Percentiles rank a stretch among this genome's conserved stretches.
Evolutionary conservation across 2,888 invertebrate genomes (phyloP).

Genomic region (Nomada lathburiana): DNA sequence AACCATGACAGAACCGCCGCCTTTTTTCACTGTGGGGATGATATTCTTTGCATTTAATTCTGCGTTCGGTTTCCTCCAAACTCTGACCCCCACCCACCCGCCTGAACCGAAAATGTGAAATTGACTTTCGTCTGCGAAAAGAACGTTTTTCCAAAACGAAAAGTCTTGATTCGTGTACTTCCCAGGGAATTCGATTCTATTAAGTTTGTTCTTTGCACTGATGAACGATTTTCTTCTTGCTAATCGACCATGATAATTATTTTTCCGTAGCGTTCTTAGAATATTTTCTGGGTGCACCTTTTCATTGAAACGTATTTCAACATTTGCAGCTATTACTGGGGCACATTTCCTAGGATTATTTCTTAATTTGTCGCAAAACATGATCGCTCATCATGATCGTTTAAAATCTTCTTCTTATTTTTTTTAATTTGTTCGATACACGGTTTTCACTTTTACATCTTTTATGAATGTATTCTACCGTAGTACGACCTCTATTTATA

Average conservation of each 20-base stretch:
- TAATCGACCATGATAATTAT: background rate
- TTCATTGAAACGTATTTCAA: slow-evolving; percentile 1
- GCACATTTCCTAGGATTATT: too few species aligned
- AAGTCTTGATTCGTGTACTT: background rate
- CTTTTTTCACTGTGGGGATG: too few species aligned
- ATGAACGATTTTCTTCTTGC: background rate
- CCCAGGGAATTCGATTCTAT: background rate
- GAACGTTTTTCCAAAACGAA: background rate
- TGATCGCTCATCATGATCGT: background rate
- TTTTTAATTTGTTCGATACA: background rate
- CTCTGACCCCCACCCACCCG: background rate
- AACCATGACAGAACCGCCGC: too few species aligned
- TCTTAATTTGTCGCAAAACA: slow-evolving; percentile 2
- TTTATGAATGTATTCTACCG: background rate
- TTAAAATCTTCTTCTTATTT: background rate
- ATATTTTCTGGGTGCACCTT: background rate
- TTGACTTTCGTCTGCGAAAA: background rate
- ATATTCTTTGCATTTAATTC: too few species aligned
- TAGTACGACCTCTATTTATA: background rate
- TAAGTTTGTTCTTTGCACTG: background rate
- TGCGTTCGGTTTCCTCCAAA: background rate
- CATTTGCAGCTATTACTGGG: background rate
- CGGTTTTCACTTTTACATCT: background rate
- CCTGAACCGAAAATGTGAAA: background rate
- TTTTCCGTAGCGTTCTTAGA: background rate